Evolutionary conservation across 2,888 invertebrate species (phyloP), one percentile per base, ranked within the genome.

Genomic region (Lobophora halterata): DNA sequence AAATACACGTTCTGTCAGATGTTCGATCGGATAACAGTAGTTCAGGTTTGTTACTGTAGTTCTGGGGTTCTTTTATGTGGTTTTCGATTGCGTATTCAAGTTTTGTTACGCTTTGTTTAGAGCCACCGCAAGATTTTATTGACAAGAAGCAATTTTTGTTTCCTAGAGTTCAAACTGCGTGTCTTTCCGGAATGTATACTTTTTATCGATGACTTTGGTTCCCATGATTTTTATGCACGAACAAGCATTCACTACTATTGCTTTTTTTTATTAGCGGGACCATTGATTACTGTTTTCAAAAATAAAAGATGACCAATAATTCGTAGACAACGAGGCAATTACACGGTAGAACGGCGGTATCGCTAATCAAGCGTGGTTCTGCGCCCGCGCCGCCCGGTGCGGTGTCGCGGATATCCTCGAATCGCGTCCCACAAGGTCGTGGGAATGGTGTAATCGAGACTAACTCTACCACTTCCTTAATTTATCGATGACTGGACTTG

Each of bases 1-100:
- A 82, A 82, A 82, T 77, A 81, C 79, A 79, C 77, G 74, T 66
- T 71, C 65, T 57, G 64, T 69, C 65, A 64, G 71, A 67, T 74
- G 79, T 79, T 74, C 71, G 71, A 78, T 78, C 72, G 58, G 37
- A 47, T 39, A 29, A 34, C 34, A 27, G 13, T 24, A 23, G 35
- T 25, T 24, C n/a, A 7, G 13, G 12, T 33, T 33, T 17, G 25
- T 18, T 25, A 25, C 18, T 13, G 23, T 37, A 21, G 24, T 17
- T 46, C 35, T 34, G 37, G 29, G 33, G 35, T 33, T 36, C 35
- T 37, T 52, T 52, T 39, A 42, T 49, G 43, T 44, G 37, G 48
- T 41, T 20, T 31, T 31, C 10, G 9, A 23, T 31, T 13, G 14
- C 10, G 31, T 9, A 29, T 31, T 31, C 14, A 16, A 23, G 24